Evolutionary conservation across 1,140 invertebrate species (phyloP).

Genomic region (Tetraneura akinire): DNA sequence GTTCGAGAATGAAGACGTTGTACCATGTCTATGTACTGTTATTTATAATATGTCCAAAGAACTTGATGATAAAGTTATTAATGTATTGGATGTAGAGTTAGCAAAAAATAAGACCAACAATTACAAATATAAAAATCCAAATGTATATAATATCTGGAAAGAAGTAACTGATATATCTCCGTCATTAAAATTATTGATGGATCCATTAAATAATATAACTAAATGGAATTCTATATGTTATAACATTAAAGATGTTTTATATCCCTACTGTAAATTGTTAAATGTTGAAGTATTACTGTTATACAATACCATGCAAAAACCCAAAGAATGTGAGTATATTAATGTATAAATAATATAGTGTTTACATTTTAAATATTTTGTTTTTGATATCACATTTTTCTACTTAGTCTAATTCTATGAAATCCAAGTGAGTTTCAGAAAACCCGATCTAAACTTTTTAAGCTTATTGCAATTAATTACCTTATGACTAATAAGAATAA

Average conservation of each 20-base stretch:
- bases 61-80: neutral
- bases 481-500: no score
- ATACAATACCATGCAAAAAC: neutral
- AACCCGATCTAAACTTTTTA: no score
- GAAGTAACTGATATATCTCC: neutral
- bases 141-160: neutral
- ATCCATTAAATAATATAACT: neutral
- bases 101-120: neutral
- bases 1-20: neutral
- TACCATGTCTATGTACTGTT: conserved; percentile 8
- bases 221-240: conserved; percentile 7
- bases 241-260: neutral
- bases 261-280: conserved; percentile 1
- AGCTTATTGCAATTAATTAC: no score
- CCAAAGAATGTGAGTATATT: neutral
- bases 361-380: no score
- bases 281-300: conserved; percentile 19
- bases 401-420: no score
- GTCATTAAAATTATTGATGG: conserved; percentile 19
- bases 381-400: no score
- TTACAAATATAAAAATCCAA: neutral
- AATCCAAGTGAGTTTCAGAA: no score
- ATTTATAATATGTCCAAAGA: conserved; percentile 7
- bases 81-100: neutral
- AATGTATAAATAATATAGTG: no score